Percentiles rank a stretch among this genome's conserved stretches.
These are phyloP conservation scores for Ceyx margarethae DNA, from an alignment of 2,113 vertebrate genomes.

Conservation along the genomic window DNA sequence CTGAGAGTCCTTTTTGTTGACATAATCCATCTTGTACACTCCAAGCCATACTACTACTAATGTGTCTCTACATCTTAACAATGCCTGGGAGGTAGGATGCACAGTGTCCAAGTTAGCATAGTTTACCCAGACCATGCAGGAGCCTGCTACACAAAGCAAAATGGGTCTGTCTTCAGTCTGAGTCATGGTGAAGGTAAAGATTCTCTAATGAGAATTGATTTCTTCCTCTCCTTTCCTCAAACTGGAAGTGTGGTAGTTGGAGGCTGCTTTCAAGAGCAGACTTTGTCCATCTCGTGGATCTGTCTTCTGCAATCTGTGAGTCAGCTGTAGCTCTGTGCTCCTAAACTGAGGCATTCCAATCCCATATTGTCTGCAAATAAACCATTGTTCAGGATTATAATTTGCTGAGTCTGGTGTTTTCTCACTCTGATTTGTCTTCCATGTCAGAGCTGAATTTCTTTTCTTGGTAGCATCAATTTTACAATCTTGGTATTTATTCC, in stretches of 20 bases:
- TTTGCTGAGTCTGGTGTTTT: not conserved
- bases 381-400: not conserved
- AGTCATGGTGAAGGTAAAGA: not conserved
- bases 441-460: slow-evolving; percentile 41
- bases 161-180: not conserved
- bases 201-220: slow-evolving; percentile 33
- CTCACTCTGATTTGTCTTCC: slow-evolving; percentile 17
- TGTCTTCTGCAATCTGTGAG: slow-evolving; percentile 7
- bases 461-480: slow-evolving; percentile 59
- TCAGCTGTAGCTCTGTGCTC: not conserved
- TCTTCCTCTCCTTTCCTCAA: not conserved
- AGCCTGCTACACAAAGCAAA: not conserved
- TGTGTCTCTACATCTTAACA: not conserved
- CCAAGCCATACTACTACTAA: not conserved
- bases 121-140: not conserved
- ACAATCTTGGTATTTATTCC: slow-evolving; percentile 59
- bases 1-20: not conserved
- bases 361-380: not conserved
- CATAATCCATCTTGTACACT: not conserved
- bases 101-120: not conserved
- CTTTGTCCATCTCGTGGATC: not conserved
- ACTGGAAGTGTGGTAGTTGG: slow-evolving; percentile 30
- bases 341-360: not conserved
- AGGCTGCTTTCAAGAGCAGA: slow-evolving; percentile 36
- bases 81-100: not conserved